A percentile compares a stretch with the other conserved stretches of the same genome.
Conservation (phyloP, 2,888 invertebrate species). For the Coleophora deauratella region DNA sequence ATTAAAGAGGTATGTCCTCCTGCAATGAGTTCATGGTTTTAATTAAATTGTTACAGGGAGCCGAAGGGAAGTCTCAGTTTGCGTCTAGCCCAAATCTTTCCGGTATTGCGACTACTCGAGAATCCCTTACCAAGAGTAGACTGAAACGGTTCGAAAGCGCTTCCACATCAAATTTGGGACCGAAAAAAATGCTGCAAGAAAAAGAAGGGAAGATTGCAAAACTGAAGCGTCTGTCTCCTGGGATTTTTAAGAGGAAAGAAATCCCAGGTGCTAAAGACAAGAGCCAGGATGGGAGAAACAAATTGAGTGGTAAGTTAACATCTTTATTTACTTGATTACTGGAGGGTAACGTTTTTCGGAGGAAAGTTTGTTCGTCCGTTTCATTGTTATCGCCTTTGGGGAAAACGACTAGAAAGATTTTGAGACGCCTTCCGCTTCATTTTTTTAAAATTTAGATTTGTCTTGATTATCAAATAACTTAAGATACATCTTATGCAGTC, state of each 20-base stretch:
- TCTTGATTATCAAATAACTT: no score
- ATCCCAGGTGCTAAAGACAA: constrained; percentile 21
- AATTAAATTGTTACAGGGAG: constrained; percentile 27
- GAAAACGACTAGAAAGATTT: no score
- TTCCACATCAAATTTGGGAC: constrained; percentile 44
- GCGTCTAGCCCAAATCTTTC: constrained; percentile 60
- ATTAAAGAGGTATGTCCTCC: no score
- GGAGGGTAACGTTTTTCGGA: no score
- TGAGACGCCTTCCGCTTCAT: no score
- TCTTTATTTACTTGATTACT: neutral
- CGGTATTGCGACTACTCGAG: constrained; percentile 25
- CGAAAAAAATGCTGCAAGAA: constrained; percentile 21
- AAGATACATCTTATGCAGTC: no score
- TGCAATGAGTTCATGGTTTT: no score
- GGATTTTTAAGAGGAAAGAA: constrained; percentile 43
- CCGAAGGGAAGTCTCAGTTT: constrained; percentile 49
- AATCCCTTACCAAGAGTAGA: constrained; percentile 33
- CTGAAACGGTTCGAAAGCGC: constrained; percentile 44
- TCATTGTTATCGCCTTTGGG: no score
- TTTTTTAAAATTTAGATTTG: no score
- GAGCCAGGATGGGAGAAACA: constrained; percentile 29
- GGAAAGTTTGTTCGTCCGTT: no score
- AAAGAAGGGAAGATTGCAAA: constrained; percentile 37
- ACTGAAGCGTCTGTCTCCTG: constrained; percentile 48
- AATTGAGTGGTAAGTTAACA: constrained; percentile 40